Conservation (phyloP, 1,140 invertebrate genomes). For the Nymphalis io region DNA sequence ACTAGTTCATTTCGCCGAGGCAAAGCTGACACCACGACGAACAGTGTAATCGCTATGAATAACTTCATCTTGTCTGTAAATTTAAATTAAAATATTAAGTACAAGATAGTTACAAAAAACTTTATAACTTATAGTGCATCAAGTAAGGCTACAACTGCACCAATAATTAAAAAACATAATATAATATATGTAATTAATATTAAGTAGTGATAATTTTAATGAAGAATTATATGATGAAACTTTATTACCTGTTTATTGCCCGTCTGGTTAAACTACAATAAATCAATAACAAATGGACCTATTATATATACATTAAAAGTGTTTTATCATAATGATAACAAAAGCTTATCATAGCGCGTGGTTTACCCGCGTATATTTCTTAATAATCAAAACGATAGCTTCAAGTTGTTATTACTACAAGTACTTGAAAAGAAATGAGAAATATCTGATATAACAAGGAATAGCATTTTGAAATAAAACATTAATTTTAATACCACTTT, state of each 20-base stretch:
- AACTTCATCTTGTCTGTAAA: constrained; percentile 65
- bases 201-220: too few relatives aligned
- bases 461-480: too few relatives aligned
- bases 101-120: neutral
- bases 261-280: neutral
- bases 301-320: constrained; percentile 17
- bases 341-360: constrained; percentile 8
- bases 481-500: too few relatives aligned
- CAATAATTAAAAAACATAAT: neutral
- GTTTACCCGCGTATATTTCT: constrained; percentile 16
- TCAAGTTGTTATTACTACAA: constrained; percentile 9
- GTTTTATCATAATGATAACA: constrained; percentile 17
- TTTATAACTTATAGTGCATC: neutral
- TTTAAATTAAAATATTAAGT: neutral
- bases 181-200: too few relatives aligned
- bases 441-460: neutral
- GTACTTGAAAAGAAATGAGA: constrained; percentile 22
- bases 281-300: neutral
- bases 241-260: neutral
- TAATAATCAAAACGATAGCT: constrained; percentile 3
- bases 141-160: too few relatives aligned
- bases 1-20: constrained; percentile 31
- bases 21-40: constrained; percentile 48
- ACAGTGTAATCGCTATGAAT: constrained; percentile 50
- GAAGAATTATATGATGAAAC: too few relatives aligned